phyloP scores from a whole-genome alignment of 2,113 vertebrate species.

The Prochilodus magdalenae region DNA sequence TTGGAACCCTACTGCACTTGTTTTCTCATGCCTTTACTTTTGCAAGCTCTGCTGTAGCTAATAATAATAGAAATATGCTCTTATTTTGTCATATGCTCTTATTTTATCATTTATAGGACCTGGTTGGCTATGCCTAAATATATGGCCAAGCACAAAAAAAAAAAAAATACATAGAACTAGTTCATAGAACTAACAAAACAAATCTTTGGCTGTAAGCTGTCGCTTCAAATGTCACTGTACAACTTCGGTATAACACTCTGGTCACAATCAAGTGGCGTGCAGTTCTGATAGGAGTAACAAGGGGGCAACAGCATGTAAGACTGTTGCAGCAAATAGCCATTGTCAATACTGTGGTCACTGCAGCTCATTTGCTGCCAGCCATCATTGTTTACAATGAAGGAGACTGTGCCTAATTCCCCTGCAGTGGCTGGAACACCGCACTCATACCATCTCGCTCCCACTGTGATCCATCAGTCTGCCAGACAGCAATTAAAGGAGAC shows the following conservation, averaged over 20 bases:
- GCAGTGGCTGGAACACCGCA: slow-evolving; percentile 45
- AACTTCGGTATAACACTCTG: slow-evolving; percentile 1
- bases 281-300: slow-evolving; percentile 9
- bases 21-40: no score
- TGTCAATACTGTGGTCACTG: slow-evolving; percentile 29
- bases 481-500: slow-evolving; percentile 72
- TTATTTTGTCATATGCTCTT: no score
- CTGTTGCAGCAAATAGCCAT: slow-evolving; percentile 33
- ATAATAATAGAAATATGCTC: no score
- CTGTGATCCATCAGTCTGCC: slow-evolving; percentile 65
- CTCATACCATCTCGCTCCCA: slow-evolving; percentile 42
- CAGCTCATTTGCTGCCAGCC: slow-evolving; percentile 53
- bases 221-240: no score
- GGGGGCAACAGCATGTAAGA: slow-evolving; percentile 32
- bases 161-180: no score
- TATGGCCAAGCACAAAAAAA: no score
- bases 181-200: no score
- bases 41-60: no score
- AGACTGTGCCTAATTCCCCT: slow-evolving; percentile 50
- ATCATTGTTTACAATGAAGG: slow-evolving; percentile 53
- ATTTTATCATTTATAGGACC: no score
- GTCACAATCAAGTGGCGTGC: slow-evolving; percentile 13
- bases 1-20: no score
- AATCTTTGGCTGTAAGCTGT: no score
- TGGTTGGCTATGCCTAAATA: no score